Percentiles rank a stretch among this genome's conserved stretches.
phyloP scores from a whole-genome alignment of 2,113 vertebrate genomes.

The Chitala chitala region DNA sequence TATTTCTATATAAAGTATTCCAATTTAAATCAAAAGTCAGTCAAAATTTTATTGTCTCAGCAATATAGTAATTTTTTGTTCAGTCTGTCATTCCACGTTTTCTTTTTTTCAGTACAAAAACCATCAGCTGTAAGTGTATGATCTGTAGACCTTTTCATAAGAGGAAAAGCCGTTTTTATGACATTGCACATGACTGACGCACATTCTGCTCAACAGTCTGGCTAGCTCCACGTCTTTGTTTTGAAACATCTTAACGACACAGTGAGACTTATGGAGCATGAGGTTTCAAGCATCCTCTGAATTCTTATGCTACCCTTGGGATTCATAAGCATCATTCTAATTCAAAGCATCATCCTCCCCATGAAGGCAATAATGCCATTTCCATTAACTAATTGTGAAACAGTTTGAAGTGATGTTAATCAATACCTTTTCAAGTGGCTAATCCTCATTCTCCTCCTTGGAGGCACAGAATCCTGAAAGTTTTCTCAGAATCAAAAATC shows the following conservation, averaged over 20 bases:
- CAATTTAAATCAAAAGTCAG: too few relatives aligned
- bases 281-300: neutral
- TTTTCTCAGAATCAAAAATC: too few relatives aligned
- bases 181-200: neutral
- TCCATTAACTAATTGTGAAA: neutral
- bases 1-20: too few relatives aligned
- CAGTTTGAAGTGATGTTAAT: neutral
- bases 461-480: too few relatives aligned
- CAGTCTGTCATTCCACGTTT: too few relatives aligned
- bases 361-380: neutral
- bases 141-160: neutral
- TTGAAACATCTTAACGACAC: neutral
- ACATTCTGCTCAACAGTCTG: neutral
- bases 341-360: neutral
- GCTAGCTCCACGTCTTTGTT: neutral
- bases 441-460: neutral
- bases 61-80: too few relatives aligned
- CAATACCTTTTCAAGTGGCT: neutral
- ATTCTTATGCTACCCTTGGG: neutral
- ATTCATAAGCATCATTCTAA: neutral
- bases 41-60: too few relatives aligned
- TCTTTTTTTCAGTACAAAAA: too few relatives aligned
- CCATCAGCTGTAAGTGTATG: too few relatives aligned
- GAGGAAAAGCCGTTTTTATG: neutral
- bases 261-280: neutral